Base-by-base conservation (phyloP, 2,113 vertebrate species). In the Axis porcinus region DNA sequence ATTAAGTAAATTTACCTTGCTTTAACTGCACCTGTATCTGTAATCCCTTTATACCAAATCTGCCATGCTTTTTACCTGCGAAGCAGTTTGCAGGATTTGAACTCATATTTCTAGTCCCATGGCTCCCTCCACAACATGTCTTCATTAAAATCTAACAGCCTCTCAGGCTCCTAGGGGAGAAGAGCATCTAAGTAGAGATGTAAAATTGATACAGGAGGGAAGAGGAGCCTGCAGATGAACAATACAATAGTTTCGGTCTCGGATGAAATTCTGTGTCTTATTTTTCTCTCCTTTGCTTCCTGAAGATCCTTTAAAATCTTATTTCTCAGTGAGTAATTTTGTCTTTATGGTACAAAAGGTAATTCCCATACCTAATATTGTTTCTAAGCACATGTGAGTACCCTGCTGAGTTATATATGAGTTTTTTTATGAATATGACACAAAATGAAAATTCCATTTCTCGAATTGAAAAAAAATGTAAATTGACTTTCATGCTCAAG, bases 291-390 rank as follows among this genome's bases (percentile, higher is more conserved):
- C 55, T 98, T 99, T 98, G 96, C 96, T 96, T 98, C 58, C 81
- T 85, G 92, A 97, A 98, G 97, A 98, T 97, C 94, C 96, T 98
- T 98, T 98, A 98, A 98, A 98, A 85, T 98, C 87, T 98, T 98
- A 97, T 98, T 98, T 98, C 98, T 98, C 97, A 98, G 98, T 98
- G 98, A 98, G 98, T 98, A 98, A 99, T 98, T 99, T 99, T 98
- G 97, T 97, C 98, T 99, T 99, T 98, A 99, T 98, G 97, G 97
- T 98, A 98, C 96, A 62, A 36, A 98, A 98, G 98, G 98, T 99
- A 98, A 98, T 98, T 99, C 99, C 98, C 98, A 98, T 96, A 98
- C 97, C 98, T 99, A 99, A 99, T 98, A 98, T 99, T 99, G 98
- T 99, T 99, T 98, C 98, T 98, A 98, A 98, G 98, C 98, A 98